Base-by-base conservation (phyloP, 2,888 invertebrate genomes). In the Junonia oenone region DNA sequence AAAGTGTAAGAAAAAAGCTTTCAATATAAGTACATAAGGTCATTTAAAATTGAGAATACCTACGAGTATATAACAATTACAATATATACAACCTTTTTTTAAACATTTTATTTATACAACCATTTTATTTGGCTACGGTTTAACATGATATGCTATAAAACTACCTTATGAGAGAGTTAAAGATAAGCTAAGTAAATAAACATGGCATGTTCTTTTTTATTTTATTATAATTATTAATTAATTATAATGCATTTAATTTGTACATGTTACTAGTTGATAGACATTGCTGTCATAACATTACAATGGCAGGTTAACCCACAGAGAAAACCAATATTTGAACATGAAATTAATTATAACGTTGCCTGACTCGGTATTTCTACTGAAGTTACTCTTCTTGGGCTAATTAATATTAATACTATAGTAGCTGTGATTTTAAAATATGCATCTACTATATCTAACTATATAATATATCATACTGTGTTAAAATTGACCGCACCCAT, bases 281-380 rank as follows among this genome's bases (percentile, higher is more conserved):
- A 51, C 15, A 43, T 51, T 38, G 35, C 43, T 54, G 54, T 51
- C 51, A 38, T 57, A 57, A 48, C 54, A 57, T 49, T 40, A 51
- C 53, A 54, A 38, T 51, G 13, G 51, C 45, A 51, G 35, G 50
- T 51, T 38, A 55, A 55, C 46, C 26, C 45, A 47, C 40, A 57
- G 48, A 51, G 48, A 31, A 45, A 55, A 26, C 55, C 46, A 55
- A 57, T 55, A 54, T 59, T 59, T 59, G 57, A 57, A 45, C 51
- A 54, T 27, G 57, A 59, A 59, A 59, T 59, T 59, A 59, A 57
- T 60, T 47, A 52, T 46, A 51, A 55, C 47, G 49, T 49, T 40
- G 27, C 43, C 68, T 54, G 66, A 35, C 49, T 49, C 33, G 26
- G 38, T 43, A 31, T 48, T 53, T 9, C 53, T 8, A 11, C 3